Evolutionary conservation across 2,888 invertebrate genomes (phyloP), one percentile per base, ranked within the genome.

Genomic region (Agrotis segetum): DNA sequence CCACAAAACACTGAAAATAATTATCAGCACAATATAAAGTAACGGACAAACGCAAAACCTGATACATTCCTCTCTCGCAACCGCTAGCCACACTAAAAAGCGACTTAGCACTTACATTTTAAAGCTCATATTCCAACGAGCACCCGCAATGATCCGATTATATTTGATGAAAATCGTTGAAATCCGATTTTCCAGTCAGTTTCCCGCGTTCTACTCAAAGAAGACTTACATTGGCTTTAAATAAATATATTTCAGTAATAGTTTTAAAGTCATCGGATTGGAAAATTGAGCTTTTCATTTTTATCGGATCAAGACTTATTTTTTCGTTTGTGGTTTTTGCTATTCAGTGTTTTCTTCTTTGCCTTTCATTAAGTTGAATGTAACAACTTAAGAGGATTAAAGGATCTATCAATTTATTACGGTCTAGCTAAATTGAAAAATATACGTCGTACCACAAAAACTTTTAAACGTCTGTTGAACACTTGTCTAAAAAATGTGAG

Each of bases 171-270:
- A 88, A 88, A 88, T 88, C 82, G 83, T 81, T 16, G 78, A 82
- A 83, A 88, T 88, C 83, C 83, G 87, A 86, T 89, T 88, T 88
- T 86, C 85, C 87, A 85, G 83, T 79, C 83, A 84, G 87, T 88
- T 87, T 83, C 77, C 56, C 80, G 55, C 77, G 70, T 77, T 72
- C 73, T 71, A 75, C 70, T 82, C 74, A 83, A 83, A 85, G 79
- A 69, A 66, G 77, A 77, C 75, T 82, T 85, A 82, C 80, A 85
- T 79, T 85, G 81, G 81, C 73, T 86, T 81, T 74, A 81, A 84
- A 83, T 84, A 86, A 81, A 84, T 85, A 74, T 78, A 80, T 77
- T 81, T 70, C 65, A 74, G 73, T 74, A 73, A 76, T 85, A 82
- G 72, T 82, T 77, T 77, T 71, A 68, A 74, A 73, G 55, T 67